Base-by-base conservation (phyloP, 2,113 vertebrate genomes). In the Zapus hudsonius region DNA sequence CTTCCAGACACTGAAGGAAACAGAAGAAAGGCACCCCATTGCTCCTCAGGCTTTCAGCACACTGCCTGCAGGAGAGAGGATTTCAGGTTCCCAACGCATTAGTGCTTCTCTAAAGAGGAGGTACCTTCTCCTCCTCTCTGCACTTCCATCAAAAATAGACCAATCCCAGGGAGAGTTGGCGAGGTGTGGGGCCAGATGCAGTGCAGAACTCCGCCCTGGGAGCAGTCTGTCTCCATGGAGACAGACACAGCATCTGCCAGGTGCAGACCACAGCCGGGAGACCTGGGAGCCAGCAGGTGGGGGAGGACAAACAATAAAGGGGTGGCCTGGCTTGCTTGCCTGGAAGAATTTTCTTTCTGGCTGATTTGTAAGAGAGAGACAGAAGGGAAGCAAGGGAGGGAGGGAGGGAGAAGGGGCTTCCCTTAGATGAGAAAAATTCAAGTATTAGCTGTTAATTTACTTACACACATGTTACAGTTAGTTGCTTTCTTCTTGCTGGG, bases 211-310 rank as follows among this genome's bases (percentile, higher is more conserved):
- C 82, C 86, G 29, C 85, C 87, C 84, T 74, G 9, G 2, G 31
- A 84, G 79, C 86, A 33, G 80, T 91, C 90, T 59, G 94, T 96
- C 88, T 90, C 96, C 88, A 88, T 95, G 93, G 95, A 96, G 79
- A 97, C 85, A 79, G 75, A 90, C 42, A 27, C 70, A 79, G 3
- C n/a, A 12, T 16, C 8, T 29, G 38, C 64, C 75, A 81, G 63
- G 78, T 82, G 79, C 47, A 78, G 40, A 22, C 55, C 17, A 63
- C 64, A 70, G 31, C 84, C 40, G 85, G 9, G 44, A 91, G 69
- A 81, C 10, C 84, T 44, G 31, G 38, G 36, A 87, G 44, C 84
- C 47, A 73, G 83, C 70, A 95, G 38, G 72, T 25, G 36, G 72
- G 69, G 44, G 59, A 29, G 81, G 88, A 29, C 33, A 63, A 75